Evolutionary conservation across 2,888 invertebrate genomes (phyloP).

Genomic region (Synanthedon tipuliformis): DNA sequence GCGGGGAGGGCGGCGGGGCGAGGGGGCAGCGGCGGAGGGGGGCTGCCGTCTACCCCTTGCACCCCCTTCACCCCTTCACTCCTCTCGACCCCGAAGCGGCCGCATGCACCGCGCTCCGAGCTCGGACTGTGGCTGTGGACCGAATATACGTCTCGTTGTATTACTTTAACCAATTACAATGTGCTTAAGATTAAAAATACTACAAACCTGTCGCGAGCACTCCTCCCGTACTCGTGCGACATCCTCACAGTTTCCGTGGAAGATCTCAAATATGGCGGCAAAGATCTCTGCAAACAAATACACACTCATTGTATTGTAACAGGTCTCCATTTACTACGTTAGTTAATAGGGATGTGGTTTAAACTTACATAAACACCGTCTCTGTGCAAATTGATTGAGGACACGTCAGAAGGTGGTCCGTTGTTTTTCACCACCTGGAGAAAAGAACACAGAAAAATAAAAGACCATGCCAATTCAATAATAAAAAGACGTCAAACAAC

Average conservation of each 20-base stretch:
- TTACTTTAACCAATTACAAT: background rate
- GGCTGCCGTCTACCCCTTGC: background rate
- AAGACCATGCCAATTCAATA: too few relatives aligned
- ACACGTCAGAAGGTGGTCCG: conserved; percentile 37
- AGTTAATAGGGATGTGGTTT: background rate
- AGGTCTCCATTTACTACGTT: background rate
- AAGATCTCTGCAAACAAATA: conserved; percentile 34
- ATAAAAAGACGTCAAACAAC: too few relatives aligned
- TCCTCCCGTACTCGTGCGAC: conserved; percentile 32
- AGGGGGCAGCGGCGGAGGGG: conserved; percentile 25
- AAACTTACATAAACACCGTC: conserved; percentile 53
- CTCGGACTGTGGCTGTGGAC: conserved; percentile 10
- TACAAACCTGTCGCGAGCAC: conserved; percentile 32
- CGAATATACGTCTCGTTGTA: background rate
- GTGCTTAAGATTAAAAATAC: too few relatives aligned
- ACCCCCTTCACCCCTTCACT: background rate
- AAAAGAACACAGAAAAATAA: conserved; percentile 1
- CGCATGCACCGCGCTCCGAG: conserved; percentile 10
- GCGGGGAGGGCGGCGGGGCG: conserved; percentile 13
- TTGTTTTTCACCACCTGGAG: conserved; percentile 56
- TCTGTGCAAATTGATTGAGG: conserved; percentile 33
- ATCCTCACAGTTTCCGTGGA: conserved; percentile 54
- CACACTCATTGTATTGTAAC: background rate
- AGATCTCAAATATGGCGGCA: conserved; percentile 48
- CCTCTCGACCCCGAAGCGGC: conserved; percentile 10